Evolutionary conservation across 2,797 vertebrate species (phyloP), one percentile per base, ranked within the genome.

Genomic region (Rhadinocentrus ornatus): DNA sequence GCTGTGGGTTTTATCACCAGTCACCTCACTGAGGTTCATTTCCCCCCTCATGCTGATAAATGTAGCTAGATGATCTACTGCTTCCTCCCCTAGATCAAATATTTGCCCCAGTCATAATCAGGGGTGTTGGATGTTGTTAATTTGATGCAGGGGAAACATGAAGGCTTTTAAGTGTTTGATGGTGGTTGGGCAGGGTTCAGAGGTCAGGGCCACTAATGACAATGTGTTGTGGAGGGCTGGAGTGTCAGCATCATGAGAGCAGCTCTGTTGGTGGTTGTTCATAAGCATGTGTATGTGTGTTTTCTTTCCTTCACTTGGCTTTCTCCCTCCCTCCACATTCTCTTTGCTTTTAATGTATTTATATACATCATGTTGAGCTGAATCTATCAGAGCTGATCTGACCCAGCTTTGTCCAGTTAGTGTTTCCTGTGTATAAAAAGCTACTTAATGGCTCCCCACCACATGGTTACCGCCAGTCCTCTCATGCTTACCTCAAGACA

Each of bases 11-110:
- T 89, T 82, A 84, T 91, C 90, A 85, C 64, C 86, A 39, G 68
- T 66, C 88, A 89, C 87, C 89, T 89, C 81, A 16, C 62, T 59
- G 9, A 76, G 80, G 75, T 86, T 91, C 81, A 92, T 90, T 91
- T 94, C 89, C 91, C 71, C 77, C 82, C 73, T 70, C 72, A 9
- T 68, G 83, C 83, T 85, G 86, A 92, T 92, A 89, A 89, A 91
- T 32, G 86, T 83, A 80, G 76, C 75, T 53, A 82, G 86, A 88
- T 91, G 91, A 92, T 93, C 79, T 89, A 89, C 87, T 89, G 85
- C 88, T 92, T 91, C 91, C 88, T 88, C 83, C 73, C 75, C 66
- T 61, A 86, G 86, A 91, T 94, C 89, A 93, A 91, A 93, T 93
- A 86, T 92, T 86, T 88, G 83, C 75, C 82, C 69, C 82, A 64